Base-by-base conservation (phyloP, 1,140 invertebrate genomes). In the Drosophila truncata region DNA sequence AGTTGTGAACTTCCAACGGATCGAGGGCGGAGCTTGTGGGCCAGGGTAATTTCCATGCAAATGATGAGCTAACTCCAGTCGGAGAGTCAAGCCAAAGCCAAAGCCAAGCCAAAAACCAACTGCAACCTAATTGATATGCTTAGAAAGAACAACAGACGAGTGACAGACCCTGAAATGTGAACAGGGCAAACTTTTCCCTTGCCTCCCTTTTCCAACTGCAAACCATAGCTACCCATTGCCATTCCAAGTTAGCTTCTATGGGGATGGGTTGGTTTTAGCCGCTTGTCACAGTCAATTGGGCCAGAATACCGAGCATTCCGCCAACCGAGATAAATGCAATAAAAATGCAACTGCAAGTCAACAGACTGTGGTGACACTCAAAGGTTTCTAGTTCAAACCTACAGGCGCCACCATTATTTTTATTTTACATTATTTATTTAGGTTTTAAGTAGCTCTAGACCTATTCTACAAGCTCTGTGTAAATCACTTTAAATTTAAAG, bases 71-170 rank as follows among this genome's bases (percentile, higher is more conserved):
- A 55, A 37, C 52, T 55, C 52, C 52, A 54, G 14, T 23, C 52
- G 20, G 20, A 52, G 62, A 49, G 37, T 62, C 20, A 57, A 49
- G 81, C 62, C 46, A 62, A 57, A 57, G 33, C 66, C 20, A 57
- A 49, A 82, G 66, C 46, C 66, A 57, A 57, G 33, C 47, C 73
- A 41, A 65, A 73, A 82, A 58, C 62, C 62, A 77, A 78, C 47
- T 58, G 64, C 57, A 76, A 76, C 76, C 78, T 83, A 83, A 83
- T 83, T 83, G 75, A 83, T 83, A 83, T 83, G 80, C 81, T 83
- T 55, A 31, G 71, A 79, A 83, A 83, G 71, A 83, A 83, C 58
- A 83, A 83, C 80, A 83, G 52, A 64, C 47, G 60, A 72, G 35
- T 71, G 79, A 82, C 73, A 69, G 67, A 46, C 63, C 44, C 57